Conservation (phyloP, 92 coral and sea anemone species). For the Montipora capitata region DNA sequence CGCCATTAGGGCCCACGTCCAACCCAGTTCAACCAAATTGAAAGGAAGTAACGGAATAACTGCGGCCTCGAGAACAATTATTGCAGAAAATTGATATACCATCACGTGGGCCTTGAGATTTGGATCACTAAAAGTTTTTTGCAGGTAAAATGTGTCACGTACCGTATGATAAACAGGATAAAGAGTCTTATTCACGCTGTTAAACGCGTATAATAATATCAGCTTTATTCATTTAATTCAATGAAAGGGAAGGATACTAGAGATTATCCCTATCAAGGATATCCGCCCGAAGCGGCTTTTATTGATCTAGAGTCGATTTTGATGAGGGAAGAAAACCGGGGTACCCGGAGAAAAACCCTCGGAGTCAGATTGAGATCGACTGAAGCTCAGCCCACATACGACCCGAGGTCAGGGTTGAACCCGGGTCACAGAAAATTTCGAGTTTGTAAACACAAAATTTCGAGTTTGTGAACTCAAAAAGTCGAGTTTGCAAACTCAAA, state of each 20-base stretch:
- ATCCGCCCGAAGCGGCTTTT: too few relatives aligned
- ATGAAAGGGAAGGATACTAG: slow-evolving; percentile 60
- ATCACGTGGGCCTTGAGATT: slow-evolving; percentile 79
- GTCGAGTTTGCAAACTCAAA: too few relatives aligned
- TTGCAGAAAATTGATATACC: slow-evolving; percentile 72
- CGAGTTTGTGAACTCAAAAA: too few relatives aligned
- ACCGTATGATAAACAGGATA: slow-evolving; percentile 89
- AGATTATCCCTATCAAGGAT: too few relatives aligned
- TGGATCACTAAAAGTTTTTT: slow-evolving; percentile 85
- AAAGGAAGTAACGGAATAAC: slow-evolving; percentile 79
- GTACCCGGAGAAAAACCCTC: too few relatives aligned
- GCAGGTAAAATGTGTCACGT: slow-evolving; percentile 91
- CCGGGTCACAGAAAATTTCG: slow-evolving; percentile 69
- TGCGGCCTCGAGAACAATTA: slow-evolving; percentile 70
- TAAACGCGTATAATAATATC: slow-evolving; percentile 44
- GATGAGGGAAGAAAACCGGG: too few relatives aligned
- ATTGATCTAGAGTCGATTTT: too few relatives aligned
- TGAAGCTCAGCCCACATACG: too few relatives aligned
- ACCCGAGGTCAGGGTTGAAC: slow-evolving; percentile 28
- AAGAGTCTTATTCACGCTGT: slow-evolving; percentile 42
- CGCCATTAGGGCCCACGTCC: too few relatives aligned
- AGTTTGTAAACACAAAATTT: too few relatives aligned
- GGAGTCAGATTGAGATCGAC: too few relatives aligned
- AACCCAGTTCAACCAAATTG: slow-evolving; percentile 19
- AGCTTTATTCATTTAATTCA: slow-evolving; percentile 48